Evolutionary conservation across 2,888 invertebrate genomes (phyloP).

Genomic region (Tipula vernalis): DNA sequence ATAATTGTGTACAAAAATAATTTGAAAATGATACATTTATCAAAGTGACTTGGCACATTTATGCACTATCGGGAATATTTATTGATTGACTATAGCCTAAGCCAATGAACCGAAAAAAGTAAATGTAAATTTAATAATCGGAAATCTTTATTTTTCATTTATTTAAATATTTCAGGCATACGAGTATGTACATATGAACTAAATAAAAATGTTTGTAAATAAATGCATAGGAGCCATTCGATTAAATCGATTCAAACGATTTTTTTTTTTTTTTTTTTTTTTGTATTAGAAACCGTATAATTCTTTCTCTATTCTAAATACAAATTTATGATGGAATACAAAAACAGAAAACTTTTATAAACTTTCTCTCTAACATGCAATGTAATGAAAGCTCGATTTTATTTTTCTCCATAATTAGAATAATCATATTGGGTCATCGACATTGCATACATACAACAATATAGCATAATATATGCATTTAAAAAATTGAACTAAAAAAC

Average conservation of each 20-base stretch:
- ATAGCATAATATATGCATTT: neutral
- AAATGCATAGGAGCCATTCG: no score
- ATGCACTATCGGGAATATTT: no score
- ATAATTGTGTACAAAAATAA: no score
- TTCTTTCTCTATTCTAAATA: neutral
- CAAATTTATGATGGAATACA: neutral
- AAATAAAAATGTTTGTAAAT: no score
- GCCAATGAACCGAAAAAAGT: neutral
- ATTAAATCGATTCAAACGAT: neutral
- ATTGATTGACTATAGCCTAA: no score
- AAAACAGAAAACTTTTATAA: neutral
- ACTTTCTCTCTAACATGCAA: neutral
- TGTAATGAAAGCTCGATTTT: neutral
- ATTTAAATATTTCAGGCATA: no score
- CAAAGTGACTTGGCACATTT: no score
- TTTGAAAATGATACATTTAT: no score
- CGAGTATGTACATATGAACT: no score
- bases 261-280: neutral
- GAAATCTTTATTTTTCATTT: neutral
- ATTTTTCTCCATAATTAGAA: neutral
- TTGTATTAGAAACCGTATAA: neutral
- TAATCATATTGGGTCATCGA: neutral
- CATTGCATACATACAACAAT: neutral
- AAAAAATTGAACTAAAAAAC: neutral
- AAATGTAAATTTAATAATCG: neutral